These are phyloP conservation scores for Ariopsis seemanni DNA, from an alignment of 2,113 vertebrate species.

Conservation along the genomic window DNA sequence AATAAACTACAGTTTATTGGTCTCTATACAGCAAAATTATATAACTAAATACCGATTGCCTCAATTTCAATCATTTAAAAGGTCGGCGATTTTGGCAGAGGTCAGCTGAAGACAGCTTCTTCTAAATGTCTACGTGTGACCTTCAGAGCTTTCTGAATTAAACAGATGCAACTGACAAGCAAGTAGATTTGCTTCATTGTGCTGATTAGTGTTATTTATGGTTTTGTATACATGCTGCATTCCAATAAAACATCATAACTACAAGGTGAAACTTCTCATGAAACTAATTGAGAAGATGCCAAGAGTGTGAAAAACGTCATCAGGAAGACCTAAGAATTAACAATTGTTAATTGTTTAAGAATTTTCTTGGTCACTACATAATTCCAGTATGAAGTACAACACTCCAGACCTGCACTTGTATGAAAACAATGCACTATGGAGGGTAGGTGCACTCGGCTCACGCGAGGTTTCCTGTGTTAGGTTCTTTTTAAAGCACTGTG, in stretches of 20 bases:
- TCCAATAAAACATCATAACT: not conserved
- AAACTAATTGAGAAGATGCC: not conserved
- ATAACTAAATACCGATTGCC: not conserved
- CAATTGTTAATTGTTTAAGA: not conserved
- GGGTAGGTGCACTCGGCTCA: not conserved
- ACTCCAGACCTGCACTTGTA: not conserved
- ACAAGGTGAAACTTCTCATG: not conserved
- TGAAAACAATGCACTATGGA: not conserved
- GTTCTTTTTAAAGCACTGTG: not conserved
- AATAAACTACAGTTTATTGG: not conserved
- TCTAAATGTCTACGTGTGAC: not conserved
- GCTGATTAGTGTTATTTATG: not conserved
- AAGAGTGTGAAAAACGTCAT: not conserved
- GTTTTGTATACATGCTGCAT: not conserved
- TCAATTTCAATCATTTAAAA: not conserved
- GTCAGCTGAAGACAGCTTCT: not conserved
- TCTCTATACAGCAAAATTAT: not conserved
- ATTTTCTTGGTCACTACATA: not conserved
- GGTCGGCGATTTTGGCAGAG: not conserved
- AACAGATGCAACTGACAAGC: not conserved
- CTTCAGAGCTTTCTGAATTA: not conserved
- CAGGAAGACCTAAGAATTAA: not conserved
- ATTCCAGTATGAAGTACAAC: not conserved
- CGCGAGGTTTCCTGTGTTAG: not conserved
- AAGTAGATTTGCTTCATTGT: not conserved